These are phyloP conservation scores for Gymnodraco acuticeps DNA, from an alignment of 2,797 vertebrate species.

Conservation along the genomic window DNA sequence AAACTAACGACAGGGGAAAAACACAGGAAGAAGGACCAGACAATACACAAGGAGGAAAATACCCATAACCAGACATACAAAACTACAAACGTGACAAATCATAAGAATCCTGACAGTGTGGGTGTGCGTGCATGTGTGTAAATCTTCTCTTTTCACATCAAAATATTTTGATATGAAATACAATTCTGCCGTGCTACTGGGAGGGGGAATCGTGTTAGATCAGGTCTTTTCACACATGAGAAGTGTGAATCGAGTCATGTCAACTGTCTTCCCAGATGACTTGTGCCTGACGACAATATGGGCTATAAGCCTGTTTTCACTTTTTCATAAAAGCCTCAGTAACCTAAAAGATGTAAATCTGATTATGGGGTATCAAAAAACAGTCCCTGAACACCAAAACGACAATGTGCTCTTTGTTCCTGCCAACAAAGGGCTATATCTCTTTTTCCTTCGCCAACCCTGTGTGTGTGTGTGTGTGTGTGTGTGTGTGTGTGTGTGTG, in stretches of 20 bases:
- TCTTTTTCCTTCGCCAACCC: constrained; percentile 30
- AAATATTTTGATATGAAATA: constrained; percentile 36
- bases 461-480: constrained; percentile 16
- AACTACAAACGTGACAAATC: no score
- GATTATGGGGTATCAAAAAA: constrained; percentile 59
- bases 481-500: constrained; percentile 12
- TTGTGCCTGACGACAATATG: constrained; percentile 36
- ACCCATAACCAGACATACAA: no score
- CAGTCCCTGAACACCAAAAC: constrained; percentile 64
- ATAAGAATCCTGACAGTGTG: neutral
- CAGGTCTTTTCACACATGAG: constrained; percentile 44
- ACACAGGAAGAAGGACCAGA: no score
- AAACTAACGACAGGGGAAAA: no score
- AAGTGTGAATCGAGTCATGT: constrained; percentile 42
- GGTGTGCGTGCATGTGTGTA: neutral
- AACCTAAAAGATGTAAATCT: constrained; percentile 58
- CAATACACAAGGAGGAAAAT: no score
- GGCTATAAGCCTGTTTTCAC: constrained; percentile 45
- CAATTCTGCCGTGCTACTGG: constrained; percentile 25
- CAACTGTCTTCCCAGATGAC: constrained; percentile 48
- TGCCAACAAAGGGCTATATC: constrained; percentile 44
- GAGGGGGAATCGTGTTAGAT: constrained; percentile 42
- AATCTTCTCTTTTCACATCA: neutral
- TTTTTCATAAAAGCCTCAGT: constrained; percentile 54
- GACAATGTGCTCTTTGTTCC: constrained; percentile 56